Evolutionary conservation across 2,888 invertebrate genomes (phyloP).

Genomic region (Dascillus cervinus): DNA sequence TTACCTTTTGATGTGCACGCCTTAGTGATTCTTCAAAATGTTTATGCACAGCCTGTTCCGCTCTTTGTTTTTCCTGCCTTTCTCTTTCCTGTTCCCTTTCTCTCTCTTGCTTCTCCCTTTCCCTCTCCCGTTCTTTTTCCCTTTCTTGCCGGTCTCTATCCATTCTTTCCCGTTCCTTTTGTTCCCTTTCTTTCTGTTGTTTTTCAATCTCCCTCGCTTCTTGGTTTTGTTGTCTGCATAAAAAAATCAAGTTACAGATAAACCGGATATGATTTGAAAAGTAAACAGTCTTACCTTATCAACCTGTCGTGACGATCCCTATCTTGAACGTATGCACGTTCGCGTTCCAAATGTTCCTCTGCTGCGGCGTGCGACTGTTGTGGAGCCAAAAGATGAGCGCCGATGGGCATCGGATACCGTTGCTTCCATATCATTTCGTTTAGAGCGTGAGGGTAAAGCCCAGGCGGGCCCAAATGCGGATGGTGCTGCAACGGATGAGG

Average conservation of each 20-base stretch:
- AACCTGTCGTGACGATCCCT: too few species aligned
- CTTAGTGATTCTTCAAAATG: conserved; percentile 85
- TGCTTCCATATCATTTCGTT: conserved; percentile 55
- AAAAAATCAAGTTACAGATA: too few species aligned
- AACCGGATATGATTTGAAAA: too few species aligned
- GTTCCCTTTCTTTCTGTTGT: conserved; percentile 37
- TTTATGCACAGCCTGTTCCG: conserved; percentile 69
- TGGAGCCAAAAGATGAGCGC: conserved; percentile 43
- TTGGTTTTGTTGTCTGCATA: conserved; percentile 62
- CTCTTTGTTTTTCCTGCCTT: conserved; percentile 49
- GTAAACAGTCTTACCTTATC: conserved; percentile 60
- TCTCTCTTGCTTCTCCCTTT: conserved; percentile 41
- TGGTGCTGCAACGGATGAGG: conserved; percentile 35
- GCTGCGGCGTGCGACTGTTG: conserved; percentile 33
- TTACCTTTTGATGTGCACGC: conserved; percentile 68
- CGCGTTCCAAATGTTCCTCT: conserved; percentile 46
- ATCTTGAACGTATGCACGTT: conserved; percentile 51
- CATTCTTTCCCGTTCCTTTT: conserved; percentile 48
- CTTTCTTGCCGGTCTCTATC: conserved; percentile 45
- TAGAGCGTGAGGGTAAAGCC: conserved; percentile 38
- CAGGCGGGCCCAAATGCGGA: conserved; percentile 30
- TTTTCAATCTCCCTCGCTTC: conserved; percentile 57
- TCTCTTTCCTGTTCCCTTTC: conserved; percentile 50
- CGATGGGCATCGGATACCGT: conserved; percentile 49
- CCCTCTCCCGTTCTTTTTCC: conserved; percentile 46